Base-by-base conservation (phyloP, 1,140 invertebrate species). In the Formica selysi region DNA sequence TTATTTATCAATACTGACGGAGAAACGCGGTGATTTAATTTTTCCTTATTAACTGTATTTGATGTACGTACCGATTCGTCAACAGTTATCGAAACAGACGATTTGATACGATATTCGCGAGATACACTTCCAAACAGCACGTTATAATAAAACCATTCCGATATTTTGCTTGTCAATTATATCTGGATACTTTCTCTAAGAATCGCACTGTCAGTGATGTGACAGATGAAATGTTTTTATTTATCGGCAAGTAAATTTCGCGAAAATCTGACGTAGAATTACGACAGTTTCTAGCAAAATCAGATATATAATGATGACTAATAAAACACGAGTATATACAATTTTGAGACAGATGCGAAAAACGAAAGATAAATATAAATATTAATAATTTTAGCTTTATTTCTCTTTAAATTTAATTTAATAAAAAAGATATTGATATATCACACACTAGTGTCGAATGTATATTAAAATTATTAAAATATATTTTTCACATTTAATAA, bases 101-200 rank as follows among this genome's bases (percentile, higher is more conserved):
- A 71, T 22, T 81, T 70, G 10, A 32, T 51, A 67, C 11, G 7
- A 22, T 44, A 38, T 65, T 44, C 57, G 44, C 36, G 41, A 36
- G n/a, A 48, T 81, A 86, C 32, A 44, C n/a, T 76, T 38, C 41
- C 44, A 76, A 87, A 74, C 51, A 54, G 44, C 67, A 48, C 19
- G 59, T 68, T 84, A 74, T 87, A 71, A 87, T 87, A 76, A 87
- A 87, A 51, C 32, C 48, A 29, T n/a, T 65, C 11, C 26, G 29
- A 74, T 71, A 65, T 81, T 44, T 19, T n/a, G 36, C 29, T 70
- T 84, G 86, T 84, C 86, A 87, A 87, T 87, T 87, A 86, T 44
- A 83, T 74, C 13, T 54, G n/a, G 41, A 51, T 78, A n/a, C 44
- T 76, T 78, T 36, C 71, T 85, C 73, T 78, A 76, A 85, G 62